Base-by-base conservation (phyloP, 2,888 invertebrate species). In the Ormyrus pomaceus region DNA sequence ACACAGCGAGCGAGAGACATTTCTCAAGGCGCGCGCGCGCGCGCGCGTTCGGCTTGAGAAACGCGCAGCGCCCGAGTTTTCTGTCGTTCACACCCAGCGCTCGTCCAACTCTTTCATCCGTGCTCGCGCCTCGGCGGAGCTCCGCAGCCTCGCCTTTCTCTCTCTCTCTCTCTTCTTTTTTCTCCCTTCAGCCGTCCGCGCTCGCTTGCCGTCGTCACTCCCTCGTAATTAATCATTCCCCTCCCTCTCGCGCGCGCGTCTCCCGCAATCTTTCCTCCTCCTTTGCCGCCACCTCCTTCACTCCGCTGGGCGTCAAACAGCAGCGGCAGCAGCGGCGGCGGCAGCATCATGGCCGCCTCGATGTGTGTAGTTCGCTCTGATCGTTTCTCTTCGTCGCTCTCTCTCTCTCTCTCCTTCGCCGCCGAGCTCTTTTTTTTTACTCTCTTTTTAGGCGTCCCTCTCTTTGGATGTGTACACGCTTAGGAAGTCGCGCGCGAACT, bases 221-320 rank as follows among this genome's bases (percentile, higher is more conserved):
- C 87, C 87, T 87, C 87, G 87, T 89, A 89, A 89, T 89, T 89
- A 89, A 89, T 89, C 89, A 89, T 88, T 88, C 87, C 87, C 88
- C 87, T 85, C 85, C 88, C 87, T 86, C 87, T 85, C 84, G 84
- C 77, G 13, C 34, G 51, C 64, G 45, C 66, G 64, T 65, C 75
- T 71, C 71, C 70, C 64, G 81, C 72, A 75, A 77, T 55, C 83
- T 78, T 79, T 82, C 74, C 83, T 77, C 78, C 76, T 70, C 79
- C 81, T 83, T 74, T 66, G 58, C 13, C 58, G 13, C 13, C 58
- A n/a, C 58, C 77, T 71, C 78, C 76, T 77, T 58, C 83, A 69
- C 68, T 62, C 77, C 48, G 50, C 82, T 71, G 66, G 83, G 76
- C 80, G 73, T 82, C 78, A 83, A 83, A 82, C 85, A 84, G 68